Base-by-base conservation (phyloP, 2,797 vertebrate species). In the Tokudaia muenninki region DNA sequence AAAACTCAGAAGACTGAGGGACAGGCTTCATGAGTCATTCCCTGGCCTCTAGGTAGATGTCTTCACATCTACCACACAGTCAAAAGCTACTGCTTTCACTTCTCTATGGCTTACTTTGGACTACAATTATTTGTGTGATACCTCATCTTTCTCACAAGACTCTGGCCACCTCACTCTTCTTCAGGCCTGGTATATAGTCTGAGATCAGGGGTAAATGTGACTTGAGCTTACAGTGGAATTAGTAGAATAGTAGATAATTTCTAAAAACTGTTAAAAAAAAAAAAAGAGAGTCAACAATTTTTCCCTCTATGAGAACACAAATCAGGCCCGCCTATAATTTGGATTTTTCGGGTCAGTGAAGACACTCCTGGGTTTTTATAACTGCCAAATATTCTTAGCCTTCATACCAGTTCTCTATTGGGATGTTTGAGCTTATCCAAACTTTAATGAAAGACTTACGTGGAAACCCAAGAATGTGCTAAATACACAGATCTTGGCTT, bases 71-170 rank as follows among this genome's bases (percentile, higher is more conserved):
- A 87, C 70, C 57, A 87, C 92, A 44, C 47, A 92, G 55, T 77
- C 75, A 77, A 59, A 78, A 75, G 72, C 37, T 65, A 59, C 74
- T 84, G 34, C 37, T 70, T n/a, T 80, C 63, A 57, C 31, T 84
- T 95, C 47, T 82, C 92, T 89, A 80, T 74, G 52, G 67, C 74
- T 78, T 96, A 41, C 26, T 47, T 88, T 81, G 74, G 41, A 34
- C 82, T 86, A 21, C 77, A 95, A 95, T 93, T 94, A 96, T 70
- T 95, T 87, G 26, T 81, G 37, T 77, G n/a, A 50, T 41, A 3
- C 81, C 59, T 95, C 31, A 16, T 90, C 94, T 97, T 95, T 93
- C 83, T 95, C 91, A 90, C 12, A 75, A 87, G 59, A 52, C 41
- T 94, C 97, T 61, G 95, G 12, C 55, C 41, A 91, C 80, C 52